Conservation (phyloP, 2,113 vertebrate species). For the Mirza zaza region DNA sequence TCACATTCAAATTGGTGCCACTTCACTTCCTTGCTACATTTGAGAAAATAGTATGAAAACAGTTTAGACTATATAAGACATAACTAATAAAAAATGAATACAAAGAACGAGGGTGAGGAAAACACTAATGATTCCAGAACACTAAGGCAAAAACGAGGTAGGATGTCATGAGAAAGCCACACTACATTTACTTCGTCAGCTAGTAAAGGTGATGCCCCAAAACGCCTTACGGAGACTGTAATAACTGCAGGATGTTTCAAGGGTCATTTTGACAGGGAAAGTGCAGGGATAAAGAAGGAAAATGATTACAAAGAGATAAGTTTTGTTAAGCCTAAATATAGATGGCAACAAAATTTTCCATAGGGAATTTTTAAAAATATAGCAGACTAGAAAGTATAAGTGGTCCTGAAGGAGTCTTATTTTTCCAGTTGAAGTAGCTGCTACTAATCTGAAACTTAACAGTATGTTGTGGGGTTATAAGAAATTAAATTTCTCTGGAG, state of each 20-base stretch:
- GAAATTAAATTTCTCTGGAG: slow-evolving; percentile 57
- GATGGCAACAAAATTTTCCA: slow-evolving; percentile 24
- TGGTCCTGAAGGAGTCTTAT: slow-evolving; percentile 59
- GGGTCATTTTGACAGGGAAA: slow-evolving; percentile 39
- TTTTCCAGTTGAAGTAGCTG: slow-evolving; percentile 63
- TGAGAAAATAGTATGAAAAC: slow-evolving; percentile 3
- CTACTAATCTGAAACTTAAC: slow-evolving; percentile 62
- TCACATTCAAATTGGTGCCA: neutral
- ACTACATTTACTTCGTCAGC: accelerated
- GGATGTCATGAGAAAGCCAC: neutral
- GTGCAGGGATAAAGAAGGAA: neutral
- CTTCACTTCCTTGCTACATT: neutral
- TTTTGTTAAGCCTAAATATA: neutral
- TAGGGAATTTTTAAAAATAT: slow-evolving; percentile 43
- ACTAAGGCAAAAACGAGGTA: neutral
- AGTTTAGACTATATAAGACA: neutral
- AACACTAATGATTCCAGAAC: neutral
- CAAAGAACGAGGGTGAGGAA: neutral
- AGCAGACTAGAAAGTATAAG: slow-evolving; percentile 69
- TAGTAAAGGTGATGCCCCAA: neutral
- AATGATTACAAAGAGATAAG: slow-evolving; percentile 37
- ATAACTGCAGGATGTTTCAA: neutral
- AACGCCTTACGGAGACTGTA: neutral
- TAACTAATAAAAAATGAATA: neutral
- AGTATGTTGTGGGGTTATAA: neutral